Evolutionary conservation across 2,797 vertebrate genomes (phyloP).

Genomic region (Hippoglossus hippoglossus): DNA sequence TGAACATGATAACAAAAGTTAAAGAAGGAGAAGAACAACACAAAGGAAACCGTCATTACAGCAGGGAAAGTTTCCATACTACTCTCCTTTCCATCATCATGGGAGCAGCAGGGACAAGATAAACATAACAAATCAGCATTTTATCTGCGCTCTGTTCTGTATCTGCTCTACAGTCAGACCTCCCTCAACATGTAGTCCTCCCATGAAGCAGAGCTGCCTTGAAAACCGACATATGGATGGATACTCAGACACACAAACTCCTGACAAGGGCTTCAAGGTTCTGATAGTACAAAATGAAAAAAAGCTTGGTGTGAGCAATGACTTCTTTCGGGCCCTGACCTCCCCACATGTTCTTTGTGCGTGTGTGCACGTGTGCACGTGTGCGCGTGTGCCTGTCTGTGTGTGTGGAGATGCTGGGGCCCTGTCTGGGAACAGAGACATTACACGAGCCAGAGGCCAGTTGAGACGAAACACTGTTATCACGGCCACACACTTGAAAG

Average conservation of each 20-base stretch:
- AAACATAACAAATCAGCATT: slow-evolving; percentile 49
- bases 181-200: slow-evolving; percentile 54
- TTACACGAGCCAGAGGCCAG: slow-evolving; percentile 71
- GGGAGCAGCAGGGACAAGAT: slow-evolving; percentile 50
- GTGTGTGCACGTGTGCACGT: slow-evolving; percentile 6
- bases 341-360: slow-evolving; percentile 34
- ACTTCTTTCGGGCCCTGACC: slow-evolving; percentile 57
- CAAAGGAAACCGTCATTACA: slow-evolving; percentile 12
- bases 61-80: slow-evolving; percentile 38
- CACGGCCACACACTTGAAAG: slow-evolving; percentile 49
- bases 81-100: slow-evolving; percentile 36
- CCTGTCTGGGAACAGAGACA: slow-evolving; percentile 32
- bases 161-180: slow-evolving; percentile 41
- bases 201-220: slow-evolving; percentile 35
- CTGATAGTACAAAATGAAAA: slow-evolving; percentile 51
- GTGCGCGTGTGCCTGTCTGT: slow-evolving; percentile 34
- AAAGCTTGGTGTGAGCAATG: slow-evolving; percentile 39
- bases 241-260: slow-evolving; percentile 33
- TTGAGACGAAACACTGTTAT: slow-evolving; percentile 70
- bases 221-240: slow-evolving; percentile 33
- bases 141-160: slow-evolving; percentile 44
- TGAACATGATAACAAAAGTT: neutral
- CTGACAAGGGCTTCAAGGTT: slow-evolving; percentile 51
- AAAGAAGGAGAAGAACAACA: slow-evolving; percentile 10
- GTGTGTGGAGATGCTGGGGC: slow-evolving; percentile 4